Conservation (phyloP, 2,797 vertebrate genomes). For the Vireo griseus region DNA sequence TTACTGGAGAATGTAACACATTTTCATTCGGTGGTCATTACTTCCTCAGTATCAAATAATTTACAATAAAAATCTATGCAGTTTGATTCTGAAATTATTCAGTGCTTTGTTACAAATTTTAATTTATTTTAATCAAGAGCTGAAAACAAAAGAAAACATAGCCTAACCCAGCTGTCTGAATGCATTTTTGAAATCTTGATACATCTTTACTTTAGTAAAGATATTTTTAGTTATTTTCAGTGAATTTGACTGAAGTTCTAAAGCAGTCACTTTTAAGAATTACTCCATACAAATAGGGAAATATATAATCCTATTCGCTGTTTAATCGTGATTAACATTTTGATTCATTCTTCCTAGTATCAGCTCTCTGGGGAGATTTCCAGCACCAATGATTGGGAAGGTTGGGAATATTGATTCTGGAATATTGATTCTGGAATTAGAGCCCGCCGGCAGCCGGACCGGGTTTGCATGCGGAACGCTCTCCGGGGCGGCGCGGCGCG, state of each 20-base stretch:
- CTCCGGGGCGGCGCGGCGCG: neutral
- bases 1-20: neutral
- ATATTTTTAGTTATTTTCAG: neutral
- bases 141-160: neutral
- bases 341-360: neutral
- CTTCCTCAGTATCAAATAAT: neutral
- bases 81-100: neutral
- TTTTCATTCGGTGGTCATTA: neutral
- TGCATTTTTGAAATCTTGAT: neutral
- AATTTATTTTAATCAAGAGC: neutral
- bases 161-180: neutral
- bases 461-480: neutral
- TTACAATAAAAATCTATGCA: neutral
- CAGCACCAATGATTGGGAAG: neutral
- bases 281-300: neutral
- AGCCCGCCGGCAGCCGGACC: neutral
- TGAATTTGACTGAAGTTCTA: neutral
- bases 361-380: neutral
- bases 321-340: neutral
- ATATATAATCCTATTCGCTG: neutral
- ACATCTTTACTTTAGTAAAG: neutral
- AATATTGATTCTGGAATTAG: neutral
- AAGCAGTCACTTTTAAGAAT: neutral
- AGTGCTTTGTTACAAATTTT: neutral
- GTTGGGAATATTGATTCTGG: neutral